Evolutionary conservation across 2,888 invertebrate species (phyloP), one percentile per base, ranked within the genome.

Genomic region (Drosophila tanythrix): DNA sequence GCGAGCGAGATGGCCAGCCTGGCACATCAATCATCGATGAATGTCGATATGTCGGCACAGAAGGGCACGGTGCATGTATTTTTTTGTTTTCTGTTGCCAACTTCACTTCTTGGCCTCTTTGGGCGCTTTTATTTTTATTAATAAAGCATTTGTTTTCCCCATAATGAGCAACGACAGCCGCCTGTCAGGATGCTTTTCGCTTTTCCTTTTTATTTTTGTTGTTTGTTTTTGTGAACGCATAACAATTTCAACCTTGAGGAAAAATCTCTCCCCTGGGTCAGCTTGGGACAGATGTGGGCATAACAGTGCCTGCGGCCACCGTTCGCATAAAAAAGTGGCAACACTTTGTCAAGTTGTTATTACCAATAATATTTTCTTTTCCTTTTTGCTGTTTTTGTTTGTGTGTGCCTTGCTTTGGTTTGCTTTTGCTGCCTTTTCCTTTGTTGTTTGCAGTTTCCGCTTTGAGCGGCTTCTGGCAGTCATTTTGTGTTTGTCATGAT

Each of bases 81-180:
- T 63, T 27, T 57, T 27, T 57, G 8, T 57, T 40, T 29, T 21
- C 18, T 38, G n/a, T 18, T 40, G 50, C 27, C 38, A 62, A 60
- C 60, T 71, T 82, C 76, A 81, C 89, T 88, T 85, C 66, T 84
- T 85, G 77, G 85, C 90, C 88, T 81, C 72, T 70, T 73, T 69
- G 64, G 59, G 46, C 55, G 66, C 62, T 68, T 81, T 74, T 80
- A 77, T 88, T 89, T 89, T 81, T 87, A 88, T 88, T 88, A 88
- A 88, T 88, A 88, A 88, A 88, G 88, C 88, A 88, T 88, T 88
- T 90, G 87, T 90, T 90, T 88, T 81, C 29, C 83, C 76, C 73
- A 86, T 90, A 88, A 88, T 90, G 87, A 88, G 87, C 90, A 83
- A 67, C 90, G 87, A 90, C 90, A 90, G 90, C 78, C 90, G 90